Conservation (phyloP, 1,140 invertebrate genomes). For the Scaptomyza graminum region DNA sequence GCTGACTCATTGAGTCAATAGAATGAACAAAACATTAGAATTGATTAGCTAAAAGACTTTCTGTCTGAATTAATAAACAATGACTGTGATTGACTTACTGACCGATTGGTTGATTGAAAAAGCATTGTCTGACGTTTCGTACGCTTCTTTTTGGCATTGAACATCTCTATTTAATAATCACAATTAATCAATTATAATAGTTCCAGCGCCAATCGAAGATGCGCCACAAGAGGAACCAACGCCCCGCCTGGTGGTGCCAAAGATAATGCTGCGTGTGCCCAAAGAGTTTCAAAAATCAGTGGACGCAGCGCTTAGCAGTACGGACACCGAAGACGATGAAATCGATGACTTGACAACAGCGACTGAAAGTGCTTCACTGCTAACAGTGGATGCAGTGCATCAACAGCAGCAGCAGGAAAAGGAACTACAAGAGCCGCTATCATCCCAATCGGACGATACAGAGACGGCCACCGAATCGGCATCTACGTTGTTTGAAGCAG, state of each 20-base stretch:
- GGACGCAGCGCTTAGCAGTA: constrained; percentile 76
- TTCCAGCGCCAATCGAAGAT: constrained; percentile 49
- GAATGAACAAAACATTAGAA: not conserved
- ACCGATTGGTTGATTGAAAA: too few species aligned
- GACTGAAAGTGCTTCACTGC: constrained; percentile 6
- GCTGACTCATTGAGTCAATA: not conserved
- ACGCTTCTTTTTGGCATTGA: not conserved
- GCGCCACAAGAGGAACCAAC: constrained; percentile 10
- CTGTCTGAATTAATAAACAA: too few species aligned
- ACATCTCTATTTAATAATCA: not conserved
- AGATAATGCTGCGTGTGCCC: constrained; percentile 85
- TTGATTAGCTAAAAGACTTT: not conserved
- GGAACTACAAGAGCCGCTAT: not conserved
- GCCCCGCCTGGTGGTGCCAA: constrained; percentile 84
- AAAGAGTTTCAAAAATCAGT: constrained; percentile 83
- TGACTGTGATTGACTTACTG: too few species aligned
- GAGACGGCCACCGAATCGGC: constrained; percentile 48
- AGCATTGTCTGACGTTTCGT: not conserved
- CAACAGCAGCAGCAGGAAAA: constrained; percentile 13
- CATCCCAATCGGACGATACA: constrained; percentile 26
- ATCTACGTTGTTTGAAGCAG: constrained; percentile 30
- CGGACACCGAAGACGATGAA: constrained; percentile 71
- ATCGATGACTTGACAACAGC: constrained; percentile 30
- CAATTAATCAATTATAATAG: constrained; percentile 28
- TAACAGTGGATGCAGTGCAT: constrained; percentile 36